phyloP scores from a whole-genome alignment of 1,140 invertebrate species.

The Contarinia nasturtii region DNA sequence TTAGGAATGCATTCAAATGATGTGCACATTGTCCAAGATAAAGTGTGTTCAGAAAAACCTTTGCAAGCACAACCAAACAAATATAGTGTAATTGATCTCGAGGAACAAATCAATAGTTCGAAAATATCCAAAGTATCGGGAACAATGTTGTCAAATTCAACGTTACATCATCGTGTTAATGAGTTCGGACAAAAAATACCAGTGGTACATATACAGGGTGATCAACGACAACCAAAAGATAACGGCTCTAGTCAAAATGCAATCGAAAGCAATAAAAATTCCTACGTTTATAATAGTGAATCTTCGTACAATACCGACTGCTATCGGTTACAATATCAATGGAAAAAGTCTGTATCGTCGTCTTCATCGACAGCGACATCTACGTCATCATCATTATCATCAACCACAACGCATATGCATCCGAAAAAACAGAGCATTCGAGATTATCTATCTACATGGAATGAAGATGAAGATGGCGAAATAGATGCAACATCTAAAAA shows the following conservation, averaged over 20 bases:
- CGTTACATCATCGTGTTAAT: no score
- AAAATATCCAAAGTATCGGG: background rate
- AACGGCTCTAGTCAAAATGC: no score
- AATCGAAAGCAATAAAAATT: background rate
- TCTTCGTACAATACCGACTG: background rate
- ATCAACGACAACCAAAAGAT: no score
- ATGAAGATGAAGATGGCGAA: constrained; percentile 20
- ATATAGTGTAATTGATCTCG: background rate
- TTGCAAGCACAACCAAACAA: no score
- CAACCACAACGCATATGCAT: background rate
- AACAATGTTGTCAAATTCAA: no score
- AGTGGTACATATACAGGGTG: no score
- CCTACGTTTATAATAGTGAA: background rate
- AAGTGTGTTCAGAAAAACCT: no score
- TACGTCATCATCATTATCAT: no score
- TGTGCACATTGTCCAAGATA: no score
- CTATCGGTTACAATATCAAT: background rate
- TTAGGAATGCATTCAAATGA: no score
- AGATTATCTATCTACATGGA: constrained; percentile 21
- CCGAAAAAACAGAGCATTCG: constrained; percentile 16
- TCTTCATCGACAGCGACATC: no score
- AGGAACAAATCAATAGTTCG: background rate
- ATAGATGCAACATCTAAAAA: background rate
- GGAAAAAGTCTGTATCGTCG: background rate
- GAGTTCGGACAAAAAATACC: no score